Evolutionary conservation across 2,797 vertebrate species (phyloP), one percentile per base, ranked within the genome.

Genomic region (Carapus acus): DNA sequence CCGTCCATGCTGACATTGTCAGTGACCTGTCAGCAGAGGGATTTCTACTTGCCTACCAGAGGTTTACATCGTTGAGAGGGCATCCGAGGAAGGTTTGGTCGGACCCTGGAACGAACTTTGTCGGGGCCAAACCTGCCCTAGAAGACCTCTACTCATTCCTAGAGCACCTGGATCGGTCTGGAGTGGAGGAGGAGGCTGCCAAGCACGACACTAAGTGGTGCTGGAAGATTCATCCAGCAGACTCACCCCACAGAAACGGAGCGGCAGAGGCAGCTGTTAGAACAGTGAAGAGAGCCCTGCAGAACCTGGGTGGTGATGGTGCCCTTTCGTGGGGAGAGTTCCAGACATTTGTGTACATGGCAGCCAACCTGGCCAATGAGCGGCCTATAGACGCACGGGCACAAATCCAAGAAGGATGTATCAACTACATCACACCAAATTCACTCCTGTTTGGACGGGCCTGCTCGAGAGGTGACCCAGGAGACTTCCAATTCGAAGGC

Each of bases 71-170:
- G 8, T 7, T 68, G 17, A 24, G 59, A 12, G 44, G 54, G 1
- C 57, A 71, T 36, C 61, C 45, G 1, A 54, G 12, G 6, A 69
- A 69, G 15, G n/a, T 69, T 13, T 76, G 62, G 43, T 63, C 65
- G 14, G 52, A 59, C 27, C 45, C 55, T 11, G 50, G 52, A 6
- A 60, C 49, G 8, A 41, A 44, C 15, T 63, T 63, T 9, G 45
- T 54, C 9, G 45, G 58, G 22, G 58, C 47, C 19, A 60, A 56
- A 8, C 11, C 57, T 29, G 21, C n/a, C 7, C 11, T 36, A 15
- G 34, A 36, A n/a, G 8, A 36, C 13, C 34, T 36, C 4, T 36
- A 36, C 7, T 15, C 4, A 36, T 15, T 36, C 34, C 11, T 36
- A 15, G 34, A 36, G 4, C 2, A 39, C 2, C 41, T 11, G 4